Evolutionary conservation across 2,113 vertebrate species (phyloP), one percentile per base, ranked within the genome.

Genomic region (Carlito syrichta): DNA sequence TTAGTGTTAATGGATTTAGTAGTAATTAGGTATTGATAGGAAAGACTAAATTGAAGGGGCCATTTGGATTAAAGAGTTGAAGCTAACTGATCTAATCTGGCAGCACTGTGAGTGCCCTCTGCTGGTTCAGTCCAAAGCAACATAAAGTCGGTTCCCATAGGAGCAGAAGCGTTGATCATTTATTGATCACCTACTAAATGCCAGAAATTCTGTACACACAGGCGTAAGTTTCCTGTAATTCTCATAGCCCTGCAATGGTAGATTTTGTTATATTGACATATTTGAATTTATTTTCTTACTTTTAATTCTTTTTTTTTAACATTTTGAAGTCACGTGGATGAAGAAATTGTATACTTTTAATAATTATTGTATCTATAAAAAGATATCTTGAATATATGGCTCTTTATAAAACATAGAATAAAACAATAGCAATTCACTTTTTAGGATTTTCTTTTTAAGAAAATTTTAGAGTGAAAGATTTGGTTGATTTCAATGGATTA

Each of bases 181-280:
- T 97, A 96, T 73, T 96, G 90, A 98, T 50, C 92, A 97, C 45
- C 17, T 96, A 91, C 50, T 96, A 90, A 13, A 23, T 38, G 30
- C 86, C 45, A 78, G 27, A 19, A 27, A 83, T 38, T 30, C n/a
- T 77, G 7, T 9, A 66, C 25, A 8, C 48, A 54, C 20, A 89
- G 43, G 1, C 6, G 19, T 11, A 69, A 2, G 1, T 76, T 83
- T 86, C 74, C 82, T 52, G 13, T 74, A 60, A 91, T 77, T 14
- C 23, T 35, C 20, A 62, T 50, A 73, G 27, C 16, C 86, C 12
- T 85, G 25, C 20, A 40, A 0, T 69, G 20, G 30, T 40, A 63
- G 12, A 0, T 22, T n/a, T 89, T 69, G 14, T 60, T 23, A 45
- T 92, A 16, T 23, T 62, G 7, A 78, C 45, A 17, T 35, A 30